Evolutionary conservation across 2,888 invertebrate genomes (phyloP), one percentile per base, ranked within the genome.

Genomic region (Xestia sexstrigata): DNA sequence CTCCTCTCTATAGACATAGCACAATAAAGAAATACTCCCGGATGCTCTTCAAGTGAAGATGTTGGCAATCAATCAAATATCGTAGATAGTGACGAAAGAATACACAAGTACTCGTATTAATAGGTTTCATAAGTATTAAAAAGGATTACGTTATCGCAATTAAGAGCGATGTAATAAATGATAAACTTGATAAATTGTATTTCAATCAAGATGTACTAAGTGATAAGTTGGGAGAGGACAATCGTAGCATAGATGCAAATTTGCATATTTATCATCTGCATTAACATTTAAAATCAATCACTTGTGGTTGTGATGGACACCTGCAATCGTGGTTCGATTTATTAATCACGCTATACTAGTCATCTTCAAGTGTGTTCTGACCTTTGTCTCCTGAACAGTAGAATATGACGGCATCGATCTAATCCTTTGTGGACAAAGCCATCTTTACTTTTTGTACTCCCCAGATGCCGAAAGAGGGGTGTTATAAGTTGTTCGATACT

Each of bases 51-150:
- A 76, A 74, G 39, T 70, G 42, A 69, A 79, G 69, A 63, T 67
- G 75, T 85, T 65, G 60, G 67, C 70, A 73, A 80, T 87, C 78
- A 75, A 83, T 87, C 76, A 71, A 77, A 77, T 79, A 69, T 39
- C 52, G 70, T n/a, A 75, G 69, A 76, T 76, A 77, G 45, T 74
- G 70, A 35, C 23, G n/a, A 73, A 74, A 70, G n/a, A 73, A 76
- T 79, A 79, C 63, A 87, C n/a, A n/a, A n/a, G n/a, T 68, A 60
- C 60, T 60, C 17, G 60, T 60, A 62, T n/a, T n/a, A n/a, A n/a
- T 23, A 70, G 49, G 15, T 74, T 75, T 66, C 23, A 73, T 45
- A 68, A 17, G 23, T 49, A 63, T 39, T 72, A 72, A 67, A 85
- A 70, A 74, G 45, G 68, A 78, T 78, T 83, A 86, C 62, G 62